A percentile compares a stretch with the other conserved stretches of the same genome.
Conservation (phyloP, 2,797 vertebrate species). For the Petrocephalus schoutedeni region DNA sequence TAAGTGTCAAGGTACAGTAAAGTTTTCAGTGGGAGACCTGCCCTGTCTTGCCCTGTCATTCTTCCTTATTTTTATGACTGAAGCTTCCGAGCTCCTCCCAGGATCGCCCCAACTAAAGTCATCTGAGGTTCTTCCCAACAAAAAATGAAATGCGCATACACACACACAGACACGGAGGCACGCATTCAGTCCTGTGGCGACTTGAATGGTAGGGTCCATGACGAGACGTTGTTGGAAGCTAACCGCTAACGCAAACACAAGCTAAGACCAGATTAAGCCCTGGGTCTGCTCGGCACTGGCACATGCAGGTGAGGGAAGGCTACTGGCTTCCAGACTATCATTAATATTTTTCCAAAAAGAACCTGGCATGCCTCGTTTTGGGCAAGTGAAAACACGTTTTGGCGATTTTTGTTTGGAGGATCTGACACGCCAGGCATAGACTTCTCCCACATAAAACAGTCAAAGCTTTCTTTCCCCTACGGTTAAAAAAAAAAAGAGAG, state of each 20-base stretch:
- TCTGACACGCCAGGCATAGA: slow-evolving; percentile 51
- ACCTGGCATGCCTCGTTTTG: slow-evolving; percentile 47
- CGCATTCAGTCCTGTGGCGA: slow-evolving; percentile 69
- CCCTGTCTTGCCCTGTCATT: slow-evolving; percentile 72
- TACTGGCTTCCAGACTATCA: slow-evolving; percentile 42
- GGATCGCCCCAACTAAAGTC: slow-evolving; percentile 61
- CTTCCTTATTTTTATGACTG: slow-evolving; percentile 62
- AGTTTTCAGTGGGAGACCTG: slow-evolving; percentile 61
- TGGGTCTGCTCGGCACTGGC: slow-evolving; percentile 33
- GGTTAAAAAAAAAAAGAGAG: slow-evolving; percentile 45
- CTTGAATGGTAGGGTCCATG: slow-evolving; percentile 64
- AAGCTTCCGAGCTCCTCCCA: slow-evolving; percentile 57
- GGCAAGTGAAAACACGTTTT: slow-evolving; percentile 58
- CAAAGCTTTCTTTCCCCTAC: slow-evolving; percentile 38
- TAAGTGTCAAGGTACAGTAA: slow-evolving; percentile 30
- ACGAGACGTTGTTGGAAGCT: slow-evolving; percentile 64
- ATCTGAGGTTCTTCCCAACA: slow-evolving; percentile 61
- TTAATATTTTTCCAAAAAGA: slow-evolving; percentile 39
- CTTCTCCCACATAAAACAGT: slow-evolving; percentile 49
- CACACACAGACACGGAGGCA: slow-evolving; percentile 51
- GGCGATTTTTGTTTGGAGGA: slow-evolving; percentile 54
- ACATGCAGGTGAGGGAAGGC: slow-evolving; percentile 31
- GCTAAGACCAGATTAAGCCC: slow-evolving; percentile 20
- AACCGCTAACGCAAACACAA: slow-evolving; percentile 42
- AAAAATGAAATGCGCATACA: slow-evolving; percentile 54